Base-by-base conservation (phyloP, 2,797 vertebrate species). In the Poecile montanus region DNA sequence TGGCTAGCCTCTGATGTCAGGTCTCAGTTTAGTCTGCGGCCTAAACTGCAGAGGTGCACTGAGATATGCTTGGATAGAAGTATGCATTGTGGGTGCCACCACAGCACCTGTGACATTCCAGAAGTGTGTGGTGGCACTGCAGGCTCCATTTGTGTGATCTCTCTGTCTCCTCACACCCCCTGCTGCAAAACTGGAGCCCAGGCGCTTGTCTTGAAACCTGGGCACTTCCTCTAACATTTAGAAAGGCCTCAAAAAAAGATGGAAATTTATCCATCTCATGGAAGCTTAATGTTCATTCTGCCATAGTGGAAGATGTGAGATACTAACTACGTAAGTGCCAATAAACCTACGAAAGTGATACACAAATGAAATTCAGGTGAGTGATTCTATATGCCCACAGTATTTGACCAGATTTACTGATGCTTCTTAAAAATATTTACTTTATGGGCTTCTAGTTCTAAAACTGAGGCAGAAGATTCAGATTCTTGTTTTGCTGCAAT, bases 221-320 rank as follows among this genome's bases (percentile, higher is more conserved):
- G 25, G 2, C 2, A 0, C 60, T 61, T 25, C 7, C 18, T 47
- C 51, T n/a, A 73, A 32, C 2, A 2, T 56, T 47, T 27, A 57
- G 30, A 67, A 85, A 77, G 12, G 32, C 38, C 32, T 51, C 42
- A 61, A 74, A 76, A 83, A 45, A 74, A 10, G 0, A 40, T 34
- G 16, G 23, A 61, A 67, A 75, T 7, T 5, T 34, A 77, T 58
- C 19, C 42, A 47, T 32, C 19, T 84, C 22, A 44, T 30, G 11
- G 30, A 75, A 25, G 30, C 26, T 67, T 50, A 61, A 25, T 50
- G 18, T 27, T 88, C 44, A 51, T 78, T 85, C 67, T 82, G 51
- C 16, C 45, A 8, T 12, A 57, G 16, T 14, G 26, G 16, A 76
- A 38, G 17, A 61, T 45, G 17, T 20, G n/a, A 67, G 23, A 63